Evolutionary conservation across 1,140 invertebrate genomes (phyloP), one percentile per base, ranked within the genome.

Genomic region (Dreissena polymorpha): DNA sequence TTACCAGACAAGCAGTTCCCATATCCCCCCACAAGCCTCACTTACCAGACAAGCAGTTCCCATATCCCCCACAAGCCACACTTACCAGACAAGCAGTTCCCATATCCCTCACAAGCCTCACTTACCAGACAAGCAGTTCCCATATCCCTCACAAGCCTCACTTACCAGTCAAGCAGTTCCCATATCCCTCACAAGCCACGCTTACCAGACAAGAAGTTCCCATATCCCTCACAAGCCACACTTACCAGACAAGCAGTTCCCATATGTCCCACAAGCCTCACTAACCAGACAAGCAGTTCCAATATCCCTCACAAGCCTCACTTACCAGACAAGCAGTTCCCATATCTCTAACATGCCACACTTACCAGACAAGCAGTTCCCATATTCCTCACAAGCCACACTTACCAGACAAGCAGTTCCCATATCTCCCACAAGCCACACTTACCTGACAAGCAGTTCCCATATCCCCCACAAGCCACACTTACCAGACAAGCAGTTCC

Each of bases 1-100:
- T 60, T 74, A 91, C 90, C 89, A 88, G 89, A 85, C 65, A 89
- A 65, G 85, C 90, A 91, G 27, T 86, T 85, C 67, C 89, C 89
- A 51, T 90, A 90, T 73, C n/a, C 89, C 89, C 55, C 90, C 89
- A 86, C 90, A 91, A 0, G 86, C 89, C 64, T 5, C 8, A 39
- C 85, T 60, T 74, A 91, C 90, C 89, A 88, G 89, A 85, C 65
- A 89, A 65, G 85, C 90, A 91, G 27, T 86, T 85, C 67, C 89
- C 89, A 51, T 90, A 90, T 73, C 89, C 89, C 55, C 90, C 89
- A 86, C 90, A 91, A 0, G 86, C 89, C 64, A 39, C 8, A 39
- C 85, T 60, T 74, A 91, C 90, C 89, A 88, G 89, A 85, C 65
- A 89, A 65, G 85, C 90, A 91, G 27, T 86, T 85, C 67, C 89